Conservation (phyloP, 2,113 vertebrate species). For the Psilopsiagon aymara region DNA sequence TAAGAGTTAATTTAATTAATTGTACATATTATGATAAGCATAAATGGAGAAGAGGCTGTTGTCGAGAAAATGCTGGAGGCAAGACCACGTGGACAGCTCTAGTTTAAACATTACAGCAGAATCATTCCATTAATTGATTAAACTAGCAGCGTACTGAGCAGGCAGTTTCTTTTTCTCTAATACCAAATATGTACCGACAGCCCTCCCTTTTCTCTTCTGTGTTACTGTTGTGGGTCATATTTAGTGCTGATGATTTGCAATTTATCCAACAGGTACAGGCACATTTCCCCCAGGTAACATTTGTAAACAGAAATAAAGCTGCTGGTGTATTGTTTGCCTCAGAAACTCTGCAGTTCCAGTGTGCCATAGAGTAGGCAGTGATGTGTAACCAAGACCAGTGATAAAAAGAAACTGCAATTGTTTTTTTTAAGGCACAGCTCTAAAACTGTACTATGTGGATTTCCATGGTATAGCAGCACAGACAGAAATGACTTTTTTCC, state of each 20-base stretch:
- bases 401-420: conserved; percentile 65
- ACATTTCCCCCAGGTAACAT: conserved; percentile 68
- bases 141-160: not conserved
- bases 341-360: conserved; percentile 50
- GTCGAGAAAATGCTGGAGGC: not conserved
- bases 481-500: conserved; percentile 39
- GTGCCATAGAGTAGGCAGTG: conserved; percentile 17
- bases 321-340: conserved; percentile 55
- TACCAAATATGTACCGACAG: not conserved
- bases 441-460: conserved; percentile 46
- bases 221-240: conserved; percentile 35
- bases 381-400: conserved; percentile 58
- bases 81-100: not conserved
- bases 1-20: not conserved
- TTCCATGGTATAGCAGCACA: not conserved
- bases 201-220: not conserved
- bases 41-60: not conserved
- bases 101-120: not conserved
- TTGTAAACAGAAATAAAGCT: conserved; percentile 72
- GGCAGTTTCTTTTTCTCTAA: not conserved
- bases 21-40: not conserved
- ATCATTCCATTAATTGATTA: not conserved
- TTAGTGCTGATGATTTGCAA: conserved; percentile 62
- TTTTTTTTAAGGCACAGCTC: conserved; percentile 23
- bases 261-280: conserved; percentile 60